Base-by-base conservation (phyloP, 1,140 invertebrate genomes). In the Medauroidea extradentata region DNA sequence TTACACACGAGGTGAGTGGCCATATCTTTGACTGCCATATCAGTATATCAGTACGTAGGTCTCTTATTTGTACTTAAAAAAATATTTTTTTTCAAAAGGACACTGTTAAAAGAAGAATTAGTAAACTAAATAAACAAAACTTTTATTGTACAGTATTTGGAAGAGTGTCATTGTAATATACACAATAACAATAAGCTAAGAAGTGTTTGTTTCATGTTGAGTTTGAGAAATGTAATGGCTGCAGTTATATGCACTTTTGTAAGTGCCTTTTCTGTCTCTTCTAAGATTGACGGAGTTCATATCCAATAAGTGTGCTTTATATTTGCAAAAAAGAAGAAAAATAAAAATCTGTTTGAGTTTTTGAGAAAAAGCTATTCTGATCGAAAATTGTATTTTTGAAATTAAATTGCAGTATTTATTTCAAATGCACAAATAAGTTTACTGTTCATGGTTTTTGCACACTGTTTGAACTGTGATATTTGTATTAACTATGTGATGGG, bases 241-340 rank as follows among this genome's bases (percentile, higher is more conserved):
- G 29, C 29, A 34, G 29, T 34, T 34, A 34, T 34, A 41, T 58
- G 56, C 56, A 58, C 56, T 58, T 58, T 38, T 19, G 23, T 25
- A 58, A 58, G 56, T 58, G 56, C 56, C 56, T 58, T 58, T 58
- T 49, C 41, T 46, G 49, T 51, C 56, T 58, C 56, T 51, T 55
- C 53, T 34, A 34, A 46, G n/a, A 55, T 58, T 58, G 56, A 58
- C 56, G 49, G 56, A 58, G 56, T 58, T 34, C 56, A 58, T 58
- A 58, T 58, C 56, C 44, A 24, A 55, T 58, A 39, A 58, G 39
- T 58, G 56, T 58, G 56, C 56, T 58, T 58, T 51, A 58, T 51
- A 51, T 58, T 27, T 39, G 21, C 23, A 58, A 29, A 51, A 24
- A 51, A 42, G 48, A 18, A 58, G 23, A 42, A 14, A 58, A 34